Conservation (phyloP, 1,140 invertebrate species). For the Drosophila asahinai region DNA sequence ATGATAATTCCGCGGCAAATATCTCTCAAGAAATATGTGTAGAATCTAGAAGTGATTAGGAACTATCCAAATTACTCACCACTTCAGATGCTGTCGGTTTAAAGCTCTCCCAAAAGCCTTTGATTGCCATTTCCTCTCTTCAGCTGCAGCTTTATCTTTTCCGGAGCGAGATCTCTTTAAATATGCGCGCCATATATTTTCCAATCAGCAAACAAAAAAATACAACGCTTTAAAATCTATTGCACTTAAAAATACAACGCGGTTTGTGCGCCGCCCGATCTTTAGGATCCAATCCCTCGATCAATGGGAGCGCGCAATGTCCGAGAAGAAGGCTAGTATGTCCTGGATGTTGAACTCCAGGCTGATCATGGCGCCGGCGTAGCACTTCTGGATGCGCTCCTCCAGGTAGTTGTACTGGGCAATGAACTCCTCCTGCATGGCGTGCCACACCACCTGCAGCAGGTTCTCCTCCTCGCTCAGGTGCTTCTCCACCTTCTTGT, state of each 20-base stretch:
- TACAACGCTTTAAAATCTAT: slow-evolving; percentile 72
- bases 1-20: no score
- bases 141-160: no score
- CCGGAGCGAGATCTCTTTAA: slow-evolving; percentile 42
- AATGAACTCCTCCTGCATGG: slow-evolving; percentile 99
- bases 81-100: no score
- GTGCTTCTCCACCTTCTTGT: slow-evolving; percentile 99
- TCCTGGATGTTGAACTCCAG: slow-evolving; percentile 98
- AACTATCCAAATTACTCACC: no score
- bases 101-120: no score
- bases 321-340: slow-evolving; percentile 98
- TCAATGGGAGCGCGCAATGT: slow-evolving; percentile 97
- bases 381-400: slow-evolving; percentile 97
- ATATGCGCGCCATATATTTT: slow-evolving; percentile 71
- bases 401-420: slow-evolving; percentile 98
- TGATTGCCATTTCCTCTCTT: no score
- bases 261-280: slow-evolving; percentile 4
- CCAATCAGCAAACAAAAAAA: slow-evolving; percentile 32
- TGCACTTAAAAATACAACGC: slow-evolving; percentile 74
- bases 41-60: no score
- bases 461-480: slow-evolving; percentile 97
- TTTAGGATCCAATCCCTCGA: slow-evolving; percentile 2
- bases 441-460: slow-evolving; percentile 98
- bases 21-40: no score
- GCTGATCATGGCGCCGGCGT: slow-evolving; percentile 97